Evolutionary conservation across 2,797 vertebrate genomes (phyloP).

Genomic region (Ciconia nigra): DNA sequence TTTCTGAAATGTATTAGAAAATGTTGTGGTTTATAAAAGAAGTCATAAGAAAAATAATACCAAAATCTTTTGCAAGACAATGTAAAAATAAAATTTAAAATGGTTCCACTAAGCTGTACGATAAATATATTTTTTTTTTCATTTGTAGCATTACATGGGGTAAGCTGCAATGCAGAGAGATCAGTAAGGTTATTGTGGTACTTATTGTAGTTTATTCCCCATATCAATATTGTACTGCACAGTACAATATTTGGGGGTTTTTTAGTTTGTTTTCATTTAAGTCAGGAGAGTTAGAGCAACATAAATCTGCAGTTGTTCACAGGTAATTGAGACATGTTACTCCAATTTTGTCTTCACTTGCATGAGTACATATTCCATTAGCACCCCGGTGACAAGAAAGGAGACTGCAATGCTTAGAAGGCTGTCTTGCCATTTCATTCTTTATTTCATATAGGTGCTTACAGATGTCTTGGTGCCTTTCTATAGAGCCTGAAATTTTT

Average conservation of each 20-base stretch:
- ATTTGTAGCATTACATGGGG: not conserved
- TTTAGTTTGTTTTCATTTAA: not conserved
- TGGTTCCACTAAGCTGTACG: not conserved
- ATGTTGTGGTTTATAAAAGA: not conserved
- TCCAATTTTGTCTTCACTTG: not conserved
- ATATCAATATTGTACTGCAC: not conserved
- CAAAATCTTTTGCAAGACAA: not conserved
- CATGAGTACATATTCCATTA: not conserved
- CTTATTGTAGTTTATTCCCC: not conserved
- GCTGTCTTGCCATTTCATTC: not conserved
- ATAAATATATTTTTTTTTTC: not conserved
- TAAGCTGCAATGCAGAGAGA: not conserved
- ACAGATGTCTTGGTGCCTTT: not conserved
- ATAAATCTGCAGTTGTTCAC: not conserved
- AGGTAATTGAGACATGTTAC: not conserved
- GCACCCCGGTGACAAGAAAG: not conserved
- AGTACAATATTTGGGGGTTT: not conserved
- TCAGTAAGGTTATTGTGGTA: not conserved
- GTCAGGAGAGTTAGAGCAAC: not conserved
- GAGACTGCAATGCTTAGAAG: not conserved
- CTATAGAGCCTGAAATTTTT: not conserved
- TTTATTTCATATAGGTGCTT: not conserved
- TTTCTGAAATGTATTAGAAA: not conserved
- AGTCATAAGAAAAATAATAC: not conserved
- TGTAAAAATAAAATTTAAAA: conserved; percentile 18